Conservation (phyloP, 2,888 invertebrate species). For the Tortricodes alternella region DNA sequence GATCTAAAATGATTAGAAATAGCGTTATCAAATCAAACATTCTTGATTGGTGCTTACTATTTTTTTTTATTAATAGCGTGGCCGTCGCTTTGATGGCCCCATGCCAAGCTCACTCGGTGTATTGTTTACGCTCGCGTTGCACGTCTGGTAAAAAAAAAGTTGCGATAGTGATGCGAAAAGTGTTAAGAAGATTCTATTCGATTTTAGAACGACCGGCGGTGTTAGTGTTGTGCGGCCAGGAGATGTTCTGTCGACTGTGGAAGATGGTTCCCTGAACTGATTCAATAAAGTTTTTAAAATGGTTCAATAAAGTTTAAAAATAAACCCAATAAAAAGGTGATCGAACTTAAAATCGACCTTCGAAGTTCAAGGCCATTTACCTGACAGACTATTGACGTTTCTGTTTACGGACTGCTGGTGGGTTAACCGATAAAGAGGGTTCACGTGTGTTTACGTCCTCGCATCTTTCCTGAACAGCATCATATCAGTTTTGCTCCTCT, state of each 20-base stretch:
- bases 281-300: too few relatives aligned
- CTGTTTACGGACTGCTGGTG: too few relatives aligned
- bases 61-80: conserved; percentile 59
- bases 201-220: neutral
- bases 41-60: conserved; percentile 37
- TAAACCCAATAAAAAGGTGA: neutral
- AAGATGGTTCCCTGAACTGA: too few relatives aligned
- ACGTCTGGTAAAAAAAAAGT: conserved; percentile 23
- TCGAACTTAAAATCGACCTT: conserved; percentile 9
- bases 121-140: conserved; percentile 49
- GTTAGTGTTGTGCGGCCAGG: conserved; percentile 13
- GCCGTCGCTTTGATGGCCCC: conserved; percentile 48
- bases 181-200: neutral
- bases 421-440: too few relatives aligned
- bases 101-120: conserved; percentile 61
- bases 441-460: too few relatives aligned
- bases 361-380: conserved; percentile 12
- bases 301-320: too few relatives aligned
- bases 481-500: too few relatives aligned
- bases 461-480: too few relatives aligned
- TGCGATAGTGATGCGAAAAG: conserved; percentile 23
- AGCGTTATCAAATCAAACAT: conserved; percentile 30
- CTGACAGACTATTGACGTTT: neutral
- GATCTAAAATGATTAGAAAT: conserved; percentile 14
- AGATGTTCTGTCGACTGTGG: neutral